Conservation (phyloP, 2,888 invertebrate species). For the Cerceris ruficornis region DNA sequence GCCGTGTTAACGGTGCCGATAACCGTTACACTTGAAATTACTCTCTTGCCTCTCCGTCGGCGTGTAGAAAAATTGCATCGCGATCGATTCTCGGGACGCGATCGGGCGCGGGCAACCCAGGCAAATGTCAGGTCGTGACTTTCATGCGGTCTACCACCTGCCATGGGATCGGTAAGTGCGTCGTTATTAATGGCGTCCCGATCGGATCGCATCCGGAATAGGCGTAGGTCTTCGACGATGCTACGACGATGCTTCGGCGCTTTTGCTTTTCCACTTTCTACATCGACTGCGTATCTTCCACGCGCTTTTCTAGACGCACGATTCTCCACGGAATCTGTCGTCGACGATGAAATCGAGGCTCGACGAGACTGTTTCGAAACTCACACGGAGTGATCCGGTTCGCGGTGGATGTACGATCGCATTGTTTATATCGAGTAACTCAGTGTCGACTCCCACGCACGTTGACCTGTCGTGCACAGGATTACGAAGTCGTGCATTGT, state of each 20-base stretch:
- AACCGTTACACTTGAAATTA: constrained; percentile 71
- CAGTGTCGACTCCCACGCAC: constrained; percentile 47
- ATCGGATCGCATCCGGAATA: constrained; percentile 78
- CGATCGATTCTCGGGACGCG: constrained; percentile 73
- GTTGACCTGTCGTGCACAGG: constrained; percentile 35
- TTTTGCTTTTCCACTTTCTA: constrained; percentile 54
- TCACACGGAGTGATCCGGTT: constrained; percentile 24
- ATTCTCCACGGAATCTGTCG: constrained; percentile 1
- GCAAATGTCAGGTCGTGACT: constrained; percentile 81
- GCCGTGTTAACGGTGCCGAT: constrained; percentile 53
- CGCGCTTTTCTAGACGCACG: constrained; percentile 5
- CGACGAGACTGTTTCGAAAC: constrained; percentile 11
- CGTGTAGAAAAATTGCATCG: constrained; percentile 71
- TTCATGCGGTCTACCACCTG: constrained; percentile 80
- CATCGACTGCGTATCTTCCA: constrained; percentile 9
- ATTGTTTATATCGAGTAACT: constrained; percentile 40
- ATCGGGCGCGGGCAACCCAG: constrained; percentile 71
- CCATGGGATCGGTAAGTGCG: constrained; percentile 78
- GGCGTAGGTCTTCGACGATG: constrained; percentile 67
- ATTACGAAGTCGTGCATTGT: constrained; percentile 35
- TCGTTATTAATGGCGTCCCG: constrained; percentile 78
- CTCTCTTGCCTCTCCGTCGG: constrained; percentile 53
- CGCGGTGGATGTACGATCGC: constrained; percentile 41
- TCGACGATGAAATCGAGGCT: neutral
- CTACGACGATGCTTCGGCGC: constrained; percentile 53